Conservation (phyloP, 2,113 vertebrate genomes). For the Sylvilagus bachmani region DNA sequence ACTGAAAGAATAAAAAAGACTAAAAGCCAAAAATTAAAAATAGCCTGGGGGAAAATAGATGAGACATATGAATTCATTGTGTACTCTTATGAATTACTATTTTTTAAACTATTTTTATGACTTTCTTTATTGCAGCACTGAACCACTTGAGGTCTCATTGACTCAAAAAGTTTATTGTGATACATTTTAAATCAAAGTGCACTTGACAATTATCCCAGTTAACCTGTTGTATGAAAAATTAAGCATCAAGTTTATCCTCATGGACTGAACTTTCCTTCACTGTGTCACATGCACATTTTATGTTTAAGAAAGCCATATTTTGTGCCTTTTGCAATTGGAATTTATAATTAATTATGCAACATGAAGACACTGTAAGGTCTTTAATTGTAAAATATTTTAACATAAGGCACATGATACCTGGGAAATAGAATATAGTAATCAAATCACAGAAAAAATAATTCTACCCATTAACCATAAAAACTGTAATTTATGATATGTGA, state of each 20-base stretch:
- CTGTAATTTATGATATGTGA: neutral
- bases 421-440: neutral
- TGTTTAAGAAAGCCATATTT: neutral
- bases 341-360: slow-evolving; percentile 19
- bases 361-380: neutral
- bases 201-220: slow-evolving; percentile 45
- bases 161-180: neutral
- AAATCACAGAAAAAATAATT: neutral
- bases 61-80: neutral
- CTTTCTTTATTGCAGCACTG: neutral
- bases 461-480: neutral
- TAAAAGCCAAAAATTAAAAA: too few species aligned
- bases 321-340: neutral
- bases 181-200: slow-evolving; percentile 23
- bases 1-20: too few species aligned
- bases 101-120: neutral
- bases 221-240: neutral
- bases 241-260: slow-evolving; percentile 26
- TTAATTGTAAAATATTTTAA: slow-evolving; percentile 44
- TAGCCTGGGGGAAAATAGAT: neutral
- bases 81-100: neutral
- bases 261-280: neutral
- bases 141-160: neutral
- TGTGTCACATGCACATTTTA: neutral
- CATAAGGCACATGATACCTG: neutral